Conservation (phyloP, 1,140 invertebrate species). For the Drosophila erecta region DNA sequence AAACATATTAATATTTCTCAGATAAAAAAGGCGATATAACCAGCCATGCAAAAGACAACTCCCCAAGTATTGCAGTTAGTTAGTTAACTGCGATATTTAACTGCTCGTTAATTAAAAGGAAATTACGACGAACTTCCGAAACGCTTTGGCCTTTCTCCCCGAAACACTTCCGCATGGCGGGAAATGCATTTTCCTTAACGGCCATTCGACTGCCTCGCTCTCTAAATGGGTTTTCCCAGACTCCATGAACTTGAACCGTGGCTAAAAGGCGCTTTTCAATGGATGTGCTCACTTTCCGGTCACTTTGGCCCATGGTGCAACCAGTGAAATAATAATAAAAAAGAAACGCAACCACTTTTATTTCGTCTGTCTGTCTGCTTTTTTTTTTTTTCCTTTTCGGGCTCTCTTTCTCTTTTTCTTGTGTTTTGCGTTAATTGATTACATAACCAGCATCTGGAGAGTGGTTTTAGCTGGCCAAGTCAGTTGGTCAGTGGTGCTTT, state of each 20-base stretch:
- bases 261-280: constrained; percentile 3
- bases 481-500: constrained; percentile 51
- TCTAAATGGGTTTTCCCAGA: not conserved
- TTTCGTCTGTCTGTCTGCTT: constrained; percentile 14
- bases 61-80: not conserved
- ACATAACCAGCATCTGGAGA: constrained; percentile 60
- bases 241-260: constrained; percentile 43
- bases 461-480: constrained; percentile 22
- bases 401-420: constrained; percentile 13
- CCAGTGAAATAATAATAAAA: constrained; percentile 37
- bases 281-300: constrained; percentile 30
- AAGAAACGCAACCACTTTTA: constrained; percentile 28
- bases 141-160: constrained; percentile 8
- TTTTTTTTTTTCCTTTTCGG: constrained; percentile 21
- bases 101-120: constrained; percentile 5
- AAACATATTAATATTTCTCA: not conserved
- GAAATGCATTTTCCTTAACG: constrained; percentile 12
- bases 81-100: constrained; percentile 13
- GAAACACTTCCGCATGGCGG: constrained; percentile 3
- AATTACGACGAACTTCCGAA: constrained; percentile 15
- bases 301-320: constrained; percentile 37
- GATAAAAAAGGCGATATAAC: not conserved
- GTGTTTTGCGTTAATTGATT: constrained; percentile 77
- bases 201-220: not conserved
- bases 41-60: too few species aligned